phyloP scores from a whole-genome alignment of 2,888 invertebrate genomes.

The Colostygia pectinataria region DNA sequence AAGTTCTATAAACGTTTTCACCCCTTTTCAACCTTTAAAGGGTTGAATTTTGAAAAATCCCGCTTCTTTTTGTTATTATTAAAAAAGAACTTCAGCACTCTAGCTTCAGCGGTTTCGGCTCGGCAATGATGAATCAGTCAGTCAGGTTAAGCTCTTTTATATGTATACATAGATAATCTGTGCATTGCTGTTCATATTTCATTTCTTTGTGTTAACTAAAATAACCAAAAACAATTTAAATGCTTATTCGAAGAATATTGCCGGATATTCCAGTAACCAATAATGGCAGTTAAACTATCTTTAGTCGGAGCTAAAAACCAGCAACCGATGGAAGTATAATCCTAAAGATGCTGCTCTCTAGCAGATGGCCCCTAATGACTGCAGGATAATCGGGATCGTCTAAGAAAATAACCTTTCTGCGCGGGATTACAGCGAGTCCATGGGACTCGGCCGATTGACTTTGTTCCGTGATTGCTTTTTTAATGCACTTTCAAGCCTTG shows the following conservation, averaged over 20 bases:
- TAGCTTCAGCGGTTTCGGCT: too few relatives aligned
- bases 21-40: too few relatives aligned
- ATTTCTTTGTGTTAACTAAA: too few relatives aligned
- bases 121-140: too few relatives aligned
- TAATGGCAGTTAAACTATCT: slow-evolving; percentile 30
- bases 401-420: slow-evolving; percentile 47
- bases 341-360: slow-evolving; percentile 40
- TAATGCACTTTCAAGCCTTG: slow-evolving; percentile 14
- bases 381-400: slow-evolving; percentile 52
- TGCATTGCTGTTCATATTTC: too few relatives aligned
- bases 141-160: too few relatives aligned
- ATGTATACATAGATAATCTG: too few relatives aligned
- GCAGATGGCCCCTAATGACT: slow-evolving; percentile 57
- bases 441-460: slow-evolving; percentile 32
- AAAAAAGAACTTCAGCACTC: too few relatives aligned
- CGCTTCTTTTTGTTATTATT: too few relatives aligned
- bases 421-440: slow-evolving; percentile 42
- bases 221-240: not conserved
- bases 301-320: slow-evolving; percentile 29
- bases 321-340: slow-evolving; percentile 49
- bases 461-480: slow-evolving; percentile 18
- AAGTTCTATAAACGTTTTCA: too few relatives aligned
- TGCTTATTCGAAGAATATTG: not conserved
- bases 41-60: too few relatives aligned
- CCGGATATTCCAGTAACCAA: slow-evolving; percentile 6